Conservation (phyloP, 2,797 vertebrate genomes). For the Alca torda region DNA sequence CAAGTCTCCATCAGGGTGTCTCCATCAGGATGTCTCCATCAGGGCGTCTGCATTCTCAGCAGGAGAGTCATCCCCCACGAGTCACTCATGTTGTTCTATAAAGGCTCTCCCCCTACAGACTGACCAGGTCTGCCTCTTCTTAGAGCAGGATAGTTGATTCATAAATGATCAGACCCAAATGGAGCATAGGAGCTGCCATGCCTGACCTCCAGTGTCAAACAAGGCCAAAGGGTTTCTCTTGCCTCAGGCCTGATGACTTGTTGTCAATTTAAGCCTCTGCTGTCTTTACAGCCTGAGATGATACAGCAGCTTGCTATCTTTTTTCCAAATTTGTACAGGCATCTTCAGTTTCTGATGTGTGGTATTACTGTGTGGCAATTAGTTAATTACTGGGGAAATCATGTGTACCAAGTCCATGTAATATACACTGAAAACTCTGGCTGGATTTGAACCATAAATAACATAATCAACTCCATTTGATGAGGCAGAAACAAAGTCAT, state of each 20-base stretch:
- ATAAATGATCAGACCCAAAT: neutral
- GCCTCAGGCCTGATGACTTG: neutral
- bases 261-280: neutral
- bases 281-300: neutral
- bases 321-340: neutral
- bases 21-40: neutral
- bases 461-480: neutral
- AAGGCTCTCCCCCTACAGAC: neutral
- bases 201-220: neutral
- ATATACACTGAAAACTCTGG: neutral
- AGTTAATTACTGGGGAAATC: neutral
- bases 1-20: neutral
- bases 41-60: neutral
- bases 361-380: neutral
- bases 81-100: neutral
- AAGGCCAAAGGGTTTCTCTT: neutral
- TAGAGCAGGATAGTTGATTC: neutral
- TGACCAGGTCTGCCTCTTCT: neutral
- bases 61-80: neutral
- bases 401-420: neutral
- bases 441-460: constrained; percentile 10
- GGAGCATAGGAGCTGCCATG: neutral
- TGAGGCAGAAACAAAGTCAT: neutral
- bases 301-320: neutral
- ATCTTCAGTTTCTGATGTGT: neutral